These are phyloP conservation scores for Calyptomena viridis DNA, from an alignment of 2,113 vertebrate species.

Conservation along the genomic window DNA sequence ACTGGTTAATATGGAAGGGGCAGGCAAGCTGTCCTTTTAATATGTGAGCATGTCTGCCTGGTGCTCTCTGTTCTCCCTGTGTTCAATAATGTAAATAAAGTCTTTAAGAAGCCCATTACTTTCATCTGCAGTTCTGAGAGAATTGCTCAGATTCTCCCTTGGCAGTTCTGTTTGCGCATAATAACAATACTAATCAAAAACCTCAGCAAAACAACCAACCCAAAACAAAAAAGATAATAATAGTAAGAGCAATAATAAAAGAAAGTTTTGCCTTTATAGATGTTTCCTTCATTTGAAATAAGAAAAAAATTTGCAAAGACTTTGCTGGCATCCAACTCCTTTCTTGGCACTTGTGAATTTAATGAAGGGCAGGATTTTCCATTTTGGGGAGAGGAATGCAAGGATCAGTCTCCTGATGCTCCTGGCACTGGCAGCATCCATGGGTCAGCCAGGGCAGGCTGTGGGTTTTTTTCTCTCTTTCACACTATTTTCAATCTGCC, in stretches of 20 bases:
- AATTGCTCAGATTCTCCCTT: not conserved
- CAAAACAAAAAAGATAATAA: not conserved
- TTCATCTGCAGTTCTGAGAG: slow-evolving; percentile 51
- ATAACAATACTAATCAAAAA: slow-evolving; percentile 28
- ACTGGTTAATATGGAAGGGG: not conserved
- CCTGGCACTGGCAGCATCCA: not conserved
- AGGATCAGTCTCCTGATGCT: not conserved
- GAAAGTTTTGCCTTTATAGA: not conserved
- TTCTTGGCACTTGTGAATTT: not conserved
- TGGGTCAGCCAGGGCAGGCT: not conserved
- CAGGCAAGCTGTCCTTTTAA: not conserved
- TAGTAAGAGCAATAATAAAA: not conserved
- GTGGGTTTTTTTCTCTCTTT: not conserved
- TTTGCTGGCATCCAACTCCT: not conserved
- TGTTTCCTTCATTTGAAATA: not conserved
- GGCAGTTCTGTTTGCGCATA: slow-evolving; percentile 10
- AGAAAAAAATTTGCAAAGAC: not conserved
- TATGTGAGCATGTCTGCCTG: not conserved
- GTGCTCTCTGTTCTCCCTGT: not conserved
- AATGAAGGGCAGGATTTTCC: not conserved
- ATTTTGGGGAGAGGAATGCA: not conserved
- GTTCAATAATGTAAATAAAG: slow-evolving; percentile 63
- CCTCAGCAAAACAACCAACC: not conserved
- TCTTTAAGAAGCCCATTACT: slow-evolving; percentile 59
- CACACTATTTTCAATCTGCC: not conserved